Evolutionary conservation across 2,113 vertebrate species (phyloP).

Genomic region (Telmatochromis bifrenatus): DNA sequence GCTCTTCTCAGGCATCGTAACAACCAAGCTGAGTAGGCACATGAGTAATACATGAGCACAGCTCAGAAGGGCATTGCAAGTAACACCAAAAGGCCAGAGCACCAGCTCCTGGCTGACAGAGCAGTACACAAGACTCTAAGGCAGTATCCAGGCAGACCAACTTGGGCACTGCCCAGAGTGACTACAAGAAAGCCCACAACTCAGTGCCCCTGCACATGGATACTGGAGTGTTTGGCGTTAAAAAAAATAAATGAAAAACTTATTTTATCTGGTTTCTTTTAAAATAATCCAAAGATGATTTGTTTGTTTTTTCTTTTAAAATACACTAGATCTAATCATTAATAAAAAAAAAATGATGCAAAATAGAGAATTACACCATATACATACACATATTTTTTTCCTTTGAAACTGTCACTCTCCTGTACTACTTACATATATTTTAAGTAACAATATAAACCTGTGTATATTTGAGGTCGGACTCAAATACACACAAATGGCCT

Average conservation of each 20-base stretch:
- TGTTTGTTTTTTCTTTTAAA: background rate
- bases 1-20: background rate
- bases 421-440: background rate
- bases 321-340: background rate
- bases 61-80: background rate
- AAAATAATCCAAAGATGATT: background rate
- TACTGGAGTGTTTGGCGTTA: background rate
- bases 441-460: rapidly evolving
- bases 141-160: background rate
- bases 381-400: background rate
- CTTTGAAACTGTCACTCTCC: background rate
- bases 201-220: background rate
- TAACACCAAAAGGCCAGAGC: background rate
- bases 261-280: background rate
- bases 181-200: background rate
- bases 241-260: background rate
- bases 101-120: background rate
- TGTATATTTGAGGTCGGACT: background rate
- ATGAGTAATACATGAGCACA: background rate
- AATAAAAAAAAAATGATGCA: background rate
- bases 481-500: background rate
- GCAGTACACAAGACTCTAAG: background rate
- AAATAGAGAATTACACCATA: background rate
- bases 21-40: background rate
- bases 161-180: background rate